Evolutionary conservation across 2,888 invertebrate species (phyloP), one percentile per base, ranked within the genome.

Genomic region (Himalopsyche kuldschensis): DNA sequence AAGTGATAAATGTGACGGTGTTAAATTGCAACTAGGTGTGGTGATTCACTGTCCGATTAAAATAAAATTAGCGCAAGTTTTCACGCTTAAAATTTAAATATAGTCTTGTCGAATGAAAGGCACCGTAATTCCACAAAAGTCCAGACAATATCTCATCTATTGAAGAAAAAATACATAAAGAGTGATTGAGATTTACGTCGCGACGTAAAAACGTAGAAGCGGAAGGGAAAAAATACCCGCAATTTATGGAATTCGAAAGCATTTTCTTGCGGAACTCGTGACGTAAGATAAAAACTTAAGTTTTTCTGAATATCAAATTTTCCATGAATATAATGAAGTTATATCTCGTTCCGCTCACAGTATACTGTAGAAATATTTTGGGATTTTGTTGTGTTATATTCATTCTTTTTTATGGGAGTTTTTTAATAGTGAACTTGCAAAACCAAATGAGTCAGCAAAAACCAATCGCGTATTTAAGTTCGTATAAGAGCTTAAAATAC

Each of bases 281-380:
- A n/a, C 30, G 27, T 75, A 75, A 15, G 75, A 75, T 24, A 31
- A 55, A 55, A 75, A 31, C 31, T 20, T 75, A 75, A 75, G 75
- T 75, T 75, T 31, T 32, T 32, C 15, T 32, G 75, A 32, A 75
- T 75, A 75, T 17, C 15, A 32, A 75, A 75, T 75, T 75, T 75
- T 75, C 75, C n/a, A 75, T 75, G 75, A 75, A 75, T 75, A 75
- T 75, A 75, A 75, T 75, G 27, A 75, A 31, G 75, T 32, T 27
- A 75, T 30, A 11, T 75, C 27, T 32, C 17, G 69, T 20, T 69
- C 31, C 27, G 30, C 20, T 55, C 32, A 27, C 31, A 32, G 75
- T 31, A 3, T n/a, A 31, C 32, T 75, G 5, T 32, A 2, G 6
- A 5, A 32, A 75, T 75, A 75, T 31, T 75, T 75, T n/a, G 30